phyloP scores from a whole-genome alignment of 1,140 invertebrate genomes.

The Brachionus rubens region DNA sequence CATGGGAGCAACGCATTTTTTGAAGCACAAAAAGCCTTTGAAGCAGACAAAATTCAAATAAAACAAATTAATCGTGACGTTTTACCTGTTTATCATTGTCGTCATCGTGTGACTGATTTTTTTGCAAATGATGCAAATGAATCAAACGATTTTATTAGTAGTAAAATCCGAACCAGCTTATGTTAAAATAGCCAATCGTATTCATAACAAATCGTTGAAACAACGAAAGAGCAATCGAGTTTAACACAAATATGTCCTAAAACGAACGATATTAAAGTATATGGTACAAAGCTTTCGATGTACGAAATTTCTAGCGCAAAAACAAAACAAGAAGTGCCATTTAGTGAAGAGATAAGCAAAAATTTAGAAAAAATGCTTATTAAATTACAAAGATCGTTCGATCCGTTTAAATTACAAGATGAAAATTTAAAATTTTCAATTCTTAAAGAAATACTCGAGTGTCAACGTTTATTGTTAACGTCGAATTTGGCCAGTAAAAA shows the following conservation, averaged over 20 bases:
- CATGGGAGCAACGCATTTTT: slow-evolving; percentile 21
- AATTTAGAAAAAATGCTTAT: slow-evolving; percentile 43
- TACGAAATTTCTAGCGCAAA: no score
- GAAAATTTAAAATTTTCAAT: slow-evolving; percentile 43
- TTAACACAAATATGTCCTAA: no score
- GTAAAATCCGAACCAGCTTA: slow-evolving; percentile 2
- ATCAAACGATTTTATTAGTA: background rate
- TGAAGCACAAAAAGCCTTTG: background rate
- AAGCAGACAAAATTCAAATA: background rate
- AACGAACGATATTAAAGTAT: no score
- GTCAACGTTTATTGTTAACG: slow-evolving; percentile 37
- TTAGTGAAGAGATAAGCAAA: slow-evolving; percentile 20
- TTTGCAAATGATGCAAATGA: background rate
- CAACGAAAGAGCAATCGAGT: background rate
- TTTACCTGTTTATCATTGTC: background rate
- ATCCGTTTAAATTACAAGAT: slow-evolving; percentile 37
- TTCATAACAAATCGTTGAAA: no score
- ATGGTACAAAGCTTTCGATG: no score
- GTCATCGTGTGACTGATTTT: no score
- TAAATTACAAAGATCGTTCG: slow-evolving; percentile 41
- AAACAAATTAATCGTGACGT: background rate
- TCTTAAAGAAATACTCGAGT: slow-evolving; percentile 42
- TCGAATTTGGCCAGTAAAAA: slow-evolving; percentile 1
- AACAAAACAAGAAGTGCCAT: background rate
- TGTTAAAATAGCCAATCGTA: no score